These are phyloP conservation scores for Glandiceps talaboti DNA, from an alignment of 53 echinoderm and acorn worm species.

Conservation along the genomic window DNA sequence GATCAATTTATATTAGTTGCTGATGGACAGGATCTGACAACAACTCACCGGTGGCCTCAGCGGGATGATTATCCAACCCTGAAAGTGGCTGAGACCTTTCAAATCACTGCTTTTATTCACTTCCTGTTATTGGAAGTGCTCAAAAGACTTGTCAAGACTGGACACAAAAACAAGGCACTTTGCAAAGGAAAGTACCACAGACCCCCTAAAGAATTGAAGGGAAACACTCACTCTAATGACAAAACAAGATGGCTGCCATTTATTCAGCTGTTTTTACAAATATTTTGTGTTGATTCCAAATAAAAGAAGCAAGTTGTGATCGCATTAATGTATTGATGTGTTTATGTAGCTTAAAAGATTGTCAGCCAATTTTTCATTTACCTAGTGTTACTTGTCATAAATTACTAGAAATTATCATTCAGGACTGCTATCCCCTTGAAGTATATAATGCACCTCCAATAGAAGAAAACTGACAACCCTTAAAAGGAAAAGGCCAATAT, in stretches of 20 bases:
- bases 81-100: neutral
- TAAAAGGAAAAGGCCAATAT: neutral
- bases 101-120: neutral
- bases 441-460: no score
- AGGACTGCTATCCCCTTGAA: no score
- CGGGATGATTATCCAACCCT: neutral
- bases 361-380: no score
- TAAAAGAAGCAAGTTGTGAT: no score
- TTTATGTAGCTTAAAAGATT: no score
- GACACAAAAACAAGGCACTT: neutral
- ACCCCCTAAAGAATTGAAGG: no score
- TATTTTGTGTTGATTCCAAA: no score
- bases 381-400: no score
- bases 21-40: neutral
- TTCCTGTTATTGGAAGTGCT: neutral
- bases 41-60: neutral
- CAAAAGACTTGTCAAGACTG: neutral
- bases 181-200: neutral
- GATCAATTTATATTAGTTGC: neutral
- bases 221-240: neutral
- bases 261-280: neutral
- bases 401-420: no score
- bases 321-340: no score
- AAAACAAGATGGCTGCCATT: neutral
- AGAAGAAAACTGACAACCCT: neutral